A percentile compares a stretch with the other conserved stretches of the same genome.
Evolutionary conservation across 2,888 invertebrate genomes (phyloP).

Genomic region (Archaeoteleia sp.): DNA sequence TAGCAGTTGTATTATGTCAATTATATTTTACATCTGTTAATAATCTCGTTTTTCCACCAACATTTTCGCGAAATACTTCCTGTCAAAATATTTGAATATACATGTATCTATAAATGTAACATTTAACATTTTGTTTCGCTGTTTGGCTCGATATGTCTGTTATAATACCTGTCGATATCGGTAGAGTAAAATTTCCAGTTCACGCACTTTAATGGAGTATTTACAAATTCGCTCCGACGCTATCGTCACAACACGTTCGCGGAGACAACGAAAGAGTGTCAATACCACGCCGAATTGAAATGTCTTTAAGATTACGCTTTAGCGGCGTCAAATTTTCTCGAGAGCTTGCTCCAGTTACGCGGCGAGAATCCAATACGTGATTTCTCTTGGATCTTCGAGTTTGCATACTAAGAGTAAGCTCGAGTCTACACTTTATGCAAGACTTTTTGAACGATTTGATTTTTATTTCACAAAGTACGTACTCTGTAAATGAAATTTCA

Average conservation of each 20-base stretch:
- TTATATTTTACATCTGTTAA: too few species aligned
- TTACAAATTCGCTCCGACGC: constrained; percentile 45
- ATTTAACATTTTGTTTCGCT: constrained; percentile 2
- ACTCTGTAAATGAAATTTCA: constrained; percentile 45
- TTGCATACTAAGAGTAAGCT: constrained; percentile 47
- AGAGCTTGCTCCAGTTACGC: constrained; percentile 37
- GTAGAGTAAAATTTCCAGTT: constrained; percentile 16
- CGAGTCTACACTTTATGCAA: constrained; percentile 41
- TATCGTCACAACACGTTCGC: constrained; percentile 40
- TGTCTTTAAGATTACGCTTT: constrained; percentile 51
- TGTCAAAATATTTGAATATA: too few species aligned
- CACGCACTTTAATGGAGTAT: constrained; percentile 28
- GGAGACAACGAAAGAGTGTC: constrained; percentile 48
- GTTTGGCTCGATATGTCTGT: constrained; percentile 1
- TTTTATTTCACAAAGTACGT: constrained; percentile 43
- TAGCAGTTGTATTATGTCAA: too few species aligned
- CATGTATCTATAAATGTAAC: too few species aligned
- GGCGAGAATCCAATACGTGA: constrained; percentile 47
- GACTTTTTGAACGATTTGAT: constrained; percentile 44
- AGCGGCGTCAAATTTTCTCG: constrained; percentile 48
- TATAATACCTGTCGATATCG: constrained; percentile 16
- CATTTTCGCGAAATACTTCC: too few species aligned
- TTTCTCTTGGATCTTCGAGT: constrained; percentile 43
- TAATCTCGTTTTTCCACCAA: too few species aligned
- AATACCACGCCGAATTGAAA: constrained; percentile 47